These are phyloP conservation scores for Dione vanillae DNA, from an alignment of 2,888 invertebrate species.

Conservation along the genomic window DNA sequence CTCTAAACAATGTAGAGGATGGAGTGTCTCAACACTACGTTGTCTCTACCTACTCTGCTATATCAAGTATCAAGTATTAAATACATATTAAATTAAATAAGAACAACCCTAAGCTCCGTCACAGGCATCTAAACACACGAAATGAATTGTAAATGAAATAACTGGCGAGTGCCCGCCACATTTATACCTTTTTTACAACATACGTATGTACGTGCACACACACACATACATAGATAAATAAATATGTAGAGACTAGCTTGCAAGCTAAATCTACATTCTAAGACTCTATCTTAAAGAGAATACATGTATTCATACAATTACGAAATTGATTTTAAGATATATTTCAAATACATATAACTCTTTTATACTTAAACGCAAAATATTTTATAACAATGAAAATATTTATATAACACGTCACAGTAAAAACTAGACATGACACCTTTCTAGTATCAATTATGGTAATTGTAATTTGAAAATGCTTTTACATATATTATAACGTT, in stretches of 20 bases:
- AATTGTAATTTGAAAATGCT: too few relatives aligned
- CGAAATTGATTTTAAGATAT: conserved; percentile 2
- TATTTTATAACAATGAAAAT: too few relatives aligned
- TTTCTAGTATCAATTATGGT: too few relatives aligned
- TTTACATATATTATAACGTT: too few relatives aligned
- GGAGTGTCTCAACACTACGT: background rate
- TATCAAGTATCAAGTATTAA: background rate
- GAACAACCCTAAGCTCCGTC: conserved; percentile 69
- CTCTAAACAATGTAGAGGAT: background rate
- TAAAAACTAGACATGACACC: too few relatives aligned
- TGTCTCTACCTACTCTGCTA: background rate
- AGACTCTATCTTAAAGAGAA: conserved; percentile 8
- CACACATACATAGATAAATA: background rate
- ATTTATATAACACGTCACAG: too few relatives aligned
- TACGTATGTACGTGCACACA: conserved; percentile 9
- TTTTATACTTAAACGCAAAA: too few relatives aligned
- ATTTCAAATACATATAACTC: background rate
- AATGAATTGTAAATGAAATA: conserved; percentile 84
- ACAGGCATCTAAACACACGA: conserved; percentile 74
- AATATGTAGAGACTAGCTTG: conserved; percentile 5
- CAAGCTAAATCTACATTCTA: conserved; percentile 18
- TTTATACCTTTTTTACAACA: conserved; percentile 34
- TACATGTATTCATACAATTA: conserved; percentile 21
- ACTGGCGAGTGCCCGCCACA: conserved; percentile 63
- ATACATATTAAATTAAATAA: background rate